These are phyloP conservation scores for Pristiophorus japonicus DNA, from an alignment of 2,113 vertebrate genomes.

Conservation along the genomic window DNA sequence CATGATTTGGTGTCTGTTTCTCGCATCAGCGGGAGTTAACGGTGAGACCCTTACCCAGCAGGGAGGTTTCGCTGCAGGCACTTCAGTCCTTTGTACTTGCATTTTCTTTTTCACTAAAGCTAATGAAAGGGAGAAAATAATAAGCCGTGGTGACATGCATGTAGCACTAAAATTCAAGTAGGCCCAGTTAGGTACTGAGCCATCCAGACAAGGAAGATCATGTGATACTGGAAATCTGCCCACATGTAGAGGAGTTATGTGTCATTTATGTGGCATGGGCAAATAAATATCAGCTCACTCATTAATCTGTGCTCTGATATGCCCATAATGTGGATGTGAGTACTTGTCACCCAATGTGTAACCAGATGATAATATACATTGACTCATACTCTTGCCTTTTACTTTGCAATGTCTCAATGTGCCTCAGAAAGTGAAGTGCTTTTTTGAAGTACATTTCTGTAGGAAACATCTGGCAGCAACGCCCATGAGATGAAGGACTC, in stretches of 20 bases:
- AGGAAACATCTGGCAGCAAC: neutral
- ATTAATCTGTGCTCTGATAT: neutral
- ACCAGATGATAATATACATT: too few species aligned
- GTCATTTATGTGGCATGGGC: neutral
- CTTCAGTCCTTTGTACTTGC: neutral
- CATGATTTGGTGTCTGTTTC: neutral
- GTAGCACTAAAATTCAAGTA: neutral
- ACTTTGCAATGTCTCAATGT: neutral
- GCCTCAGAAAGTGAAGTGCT: neutral
- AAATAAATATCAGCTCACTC: neutral
- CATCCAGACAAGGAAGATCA: neutral
- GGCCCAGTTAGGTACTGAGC: neutral
- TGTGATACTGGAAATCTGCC: neutral
- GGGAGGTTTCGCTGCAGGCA: neutral
- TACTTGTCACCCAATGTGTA: neutral
- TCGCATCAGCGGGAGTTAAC: neutral
- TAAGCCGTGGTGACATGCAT: neutral
- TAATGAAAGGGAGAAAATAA: neutral
- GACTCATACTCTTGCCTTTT: neutral
- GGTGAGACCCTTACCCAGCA: neutral
- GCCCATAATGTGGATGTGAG: neutral
- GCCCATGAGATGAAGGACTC: too few species aligned
- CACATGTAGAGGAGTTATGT: neutral
- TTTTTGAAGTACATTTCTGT: neutral
- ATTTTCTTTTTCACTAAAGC: neutral